Conservation (phyloP, 2,113 vertebrate genomes). For the Oceanodroma tethys region DNA sequence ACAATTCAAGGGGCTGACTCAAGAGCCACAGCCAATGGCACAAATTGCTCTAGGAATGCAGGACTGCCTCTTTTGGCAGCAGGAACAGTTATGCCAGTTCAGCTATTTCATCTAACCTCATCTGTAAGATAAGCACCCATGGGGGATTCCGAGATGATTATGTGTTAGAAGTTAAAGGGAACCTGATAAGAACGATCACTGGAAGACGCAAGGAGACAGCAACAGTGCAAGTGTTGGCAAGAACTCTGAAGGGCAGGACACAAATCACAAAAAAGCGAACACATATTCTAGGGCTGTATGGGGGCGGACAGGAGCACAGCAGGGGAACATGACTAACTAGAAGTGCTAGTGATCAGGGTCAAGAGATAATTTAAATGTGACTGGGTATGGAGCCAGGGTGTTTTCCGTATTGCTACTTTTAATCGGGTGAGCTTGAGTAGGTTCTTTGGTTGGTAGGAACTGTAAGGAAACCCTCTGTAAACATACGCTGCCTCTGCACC, state of each 20-base stretch:
- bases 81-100: neutral
- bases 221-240: neutral
- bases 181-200: neutral
- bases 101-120: neutral
- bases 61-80: neutral
- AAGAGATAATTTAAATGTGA: neutral
- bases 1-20: neutral
- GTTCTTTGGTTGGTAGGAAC: neutral
- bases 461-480: neutral
- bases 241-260: neutral
- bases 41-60: neutral
- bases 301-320: neutral
- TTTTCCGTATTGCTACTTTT: neutral
- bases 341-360: neutral
- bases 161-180: neutral
- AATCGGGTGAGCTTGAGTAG: neutral
- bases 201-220: neutral
- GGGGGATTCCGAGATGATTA: neutral
- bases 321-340: neutral
- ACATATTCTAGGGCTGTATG: neutral
- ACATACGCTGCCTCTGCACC: rapidly evolving
- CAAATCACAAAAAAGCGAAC: neutral
- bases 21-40: neutral
- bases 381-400: neutral
- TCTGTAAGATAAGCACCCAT: neutral